Evolutionary conservation across 2,797 vertebrate genomes (phyloP).

Genomic region (Falco peregrinus): DNA sequence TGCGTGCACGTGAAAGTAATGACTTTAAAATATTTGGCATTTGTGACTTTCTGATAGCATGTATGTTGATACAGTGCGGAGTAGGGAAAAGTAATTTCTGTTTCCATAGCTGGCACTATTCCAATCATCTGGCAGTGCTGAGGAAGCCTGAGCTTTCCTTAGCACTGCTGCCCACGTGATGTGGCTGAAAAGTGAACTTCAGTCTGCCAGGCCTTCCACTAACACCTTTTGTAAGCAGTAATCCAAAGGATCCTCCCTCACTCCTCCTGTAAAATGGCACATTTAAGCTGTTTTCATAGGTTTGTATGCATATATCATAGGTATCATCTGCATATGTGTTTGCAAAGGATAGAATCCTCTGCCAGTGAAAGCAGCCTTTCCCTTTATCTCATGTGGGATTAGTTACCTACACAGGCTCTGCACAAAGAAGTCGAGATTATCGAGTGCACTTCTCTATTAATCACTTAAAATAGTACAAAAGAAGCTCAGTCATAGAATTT

Average conservation of each 20-base stretch:
- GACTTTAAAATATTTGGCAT: neutral
- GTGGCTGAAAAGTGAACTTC: neutral
- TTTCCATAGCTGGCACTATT: neutral
- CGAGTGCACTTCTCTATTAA: neutral
- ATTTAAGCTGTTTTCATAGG: neutral
- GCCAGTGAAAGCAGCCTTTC: neutral
- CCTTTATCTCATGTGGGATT: neutral
- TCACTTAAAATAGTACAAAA: neutral
- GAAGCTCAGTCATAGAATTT: neutral
- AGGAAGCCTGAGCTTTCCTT: neutral
- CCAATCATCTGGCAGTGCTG: neutral
- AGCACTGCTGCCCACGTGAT: fast-evolving
- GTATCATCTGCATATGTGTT: neutral
- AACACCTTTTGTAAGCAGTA: neutral
- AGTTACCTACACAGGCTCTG: neutral
- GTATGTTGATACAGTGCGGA: neutral
- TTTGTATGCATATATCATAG: neutral
- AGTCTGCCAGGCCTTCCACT: neutral
- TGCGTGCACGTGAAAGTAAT: neutral
- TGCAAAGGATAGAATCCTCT: neutral
- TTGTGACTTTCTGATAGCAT: neutral
- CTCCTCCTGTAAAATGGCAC: neutral
- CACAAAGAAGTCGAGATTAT: neutral
- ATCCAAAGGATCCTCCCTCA: neutral
- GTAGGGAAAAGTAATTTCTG: neutral